Base-by-base conservation (phyloP, 92 coral and sea anemone species). In the Zoanthus sansibaricus region DNA sequence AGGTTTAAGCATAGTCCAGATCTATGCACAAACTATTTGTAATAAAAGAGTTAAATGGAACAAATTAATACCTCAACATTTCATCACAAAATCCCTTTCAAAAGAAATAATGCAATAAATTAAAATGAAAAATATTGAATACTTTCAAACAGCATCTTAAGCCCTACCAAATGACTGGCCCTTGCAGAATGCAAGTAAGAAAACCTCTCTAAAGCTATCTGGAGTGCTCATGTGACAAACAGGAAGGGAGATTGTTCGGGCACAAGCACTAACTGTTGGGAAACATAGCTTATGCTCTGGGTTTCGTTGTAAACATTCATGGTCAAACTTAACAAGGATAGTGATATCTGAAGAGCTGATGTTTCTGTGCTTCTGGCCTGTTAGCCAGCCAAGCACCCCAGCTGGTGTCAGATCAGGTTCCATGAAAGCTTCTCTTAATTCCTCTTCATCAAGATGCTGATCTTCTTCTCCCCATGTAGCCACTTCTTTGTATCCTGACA, bases 391-490 rank as follows among this genome's bases (percentile, higher is more conserved):
- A 25, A 56, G 64, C 64, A 56, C 64, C 64, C 64, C 64, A 56
- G 64, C 64, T 7, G 15, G 64, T 56, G 64, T 7, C 64, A 56
- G 64, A 56, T 56, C 64, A 56, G 64, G 64, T 56, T 56, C 64
- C 31, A 66, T 66, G 71, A 66, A 66, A 66, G 71, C 71, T 66
- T n/a, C 31, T n/a, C 71, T 66, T 66, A n/a, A 66, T 21, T 66
- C 30, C 71, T 21, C 30, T 21, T n/a, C 71, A 66, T 66, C 71
- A 66, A n/a, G 7, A 66, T 66, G 71, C 71, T 66, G 71, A n/a
- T n/a, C 71, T n/a, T 66, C 71, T 66, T 21, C 33, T 66, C 71
- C 71, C 71, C 71, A 66, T 66, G 71, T 21, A 66, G 71, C 20
- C 16, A 59, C 16, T 59, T 59, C 67, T 59, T 59, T 59, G 67